A percentile compares a stretch with the other conserved stretches of the same genome.
phyloP scores from a whole-genome alignment of 2,113 vertebrate genomes.

The Salminus brasiliensis region DNA sequence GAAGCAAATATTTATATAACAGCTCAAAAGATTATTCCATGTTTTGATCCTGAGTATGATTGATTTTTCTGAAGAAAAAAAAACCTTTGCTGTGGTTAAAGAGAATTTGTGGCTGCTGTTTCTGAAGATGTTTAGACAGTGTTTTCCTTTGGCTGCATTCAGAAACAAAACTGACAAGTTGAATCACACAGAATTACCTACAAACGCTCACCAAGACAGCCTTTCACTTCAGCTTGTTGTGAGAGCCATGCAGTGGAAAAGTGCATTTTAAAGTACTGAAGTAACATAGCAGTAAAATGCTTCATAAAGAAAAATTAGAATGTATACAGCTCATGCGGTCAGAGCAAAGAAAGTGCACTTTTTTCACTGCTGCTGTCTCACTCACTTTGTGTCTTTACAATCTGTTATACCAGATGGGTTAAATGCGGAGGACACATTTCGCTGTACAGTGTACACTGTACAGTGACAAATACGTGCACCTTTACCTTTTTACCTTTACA shows the following conservation, averaged over 20 bases:
- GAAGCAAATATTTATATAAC: not conserved
- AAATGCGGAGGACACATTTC: too few relatives aligned
- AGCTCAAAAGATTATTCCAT: not conserved
- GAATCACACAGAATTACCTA: slow-evolving; percentile 29
- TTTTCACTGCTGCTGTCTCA: not conserved
- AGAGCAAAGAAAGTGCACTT: not conserved
- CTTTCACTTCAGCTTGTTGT: slow-evolving; percentile 29
- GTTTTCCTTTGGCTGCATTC: slow-evolving; percentile 11
- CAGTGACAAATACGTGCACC: too few relatives aligned
- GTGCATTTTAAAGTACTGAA: slow-evolving; percentile 24
- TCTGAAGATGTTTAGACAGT: not conserved
- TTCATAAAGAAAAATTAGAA: not conserved
- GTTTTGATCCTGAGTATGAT: not conserved
- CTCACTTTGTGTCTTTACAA: not conserved
- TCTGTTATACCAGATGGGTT: too few relatives aligned
- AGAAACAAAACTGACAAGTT: slow-evolving; percentile 30
- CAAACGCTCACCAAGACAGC: slow-evolving; percentile 19
- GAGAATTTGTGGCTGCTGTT: not conserved
- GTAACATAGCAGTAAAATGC: slow-evolving; percentile 17
- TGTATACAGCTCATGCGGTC: not conserved
- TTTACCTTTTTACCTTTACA: too few relatives aligned
- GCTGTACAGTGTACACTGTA: too few relatives aligned
- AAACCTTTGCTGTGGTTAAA: not conserved
- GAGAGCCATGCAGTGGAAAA: slow-evolving; percentile 5
- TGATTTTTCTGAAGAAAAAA: not conserved